Conservation (phyloP, 2,888 invertebrate species). For the Mimachlamys varia region DNA sequence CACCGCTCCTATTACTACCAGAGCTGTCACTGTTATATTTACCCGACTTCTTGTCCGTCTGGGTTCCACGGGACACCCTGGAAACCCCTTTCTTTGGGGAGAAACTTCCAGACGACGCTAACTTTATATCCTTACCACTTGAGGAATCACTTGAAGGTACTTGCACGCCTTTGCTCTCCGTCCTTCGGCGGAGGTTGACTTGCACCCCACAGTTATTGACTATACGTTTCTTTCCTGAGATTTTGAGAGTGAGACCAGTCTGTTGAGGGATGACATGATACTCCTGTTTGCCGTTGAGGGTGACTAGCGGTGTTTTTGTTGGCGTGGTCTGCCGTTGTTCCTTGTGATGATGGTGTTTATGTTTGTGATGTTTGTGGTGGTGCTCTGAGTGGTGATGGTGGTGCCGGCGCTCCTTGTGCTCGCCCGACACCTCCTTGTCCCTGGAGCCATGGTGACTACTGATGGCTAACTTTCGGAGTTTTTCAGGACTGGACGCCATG, state of each 20-base stretch:
- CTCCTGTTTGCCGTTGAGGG: constrained; percentile 37
- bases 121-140: not conserved
- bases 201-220: constrained; percentile 73
- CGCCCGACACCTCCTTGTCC: not conserved
- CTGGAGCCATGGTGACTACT: not conserved
- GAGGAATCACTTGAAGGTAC: constrained; percentile 50
- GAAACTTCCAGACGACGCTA: not conserved
- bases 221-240: constrained; percentile 58
- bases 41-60: constrained; percentile 27
- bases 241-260: constrained; percentile 41
- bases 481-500: not conserved
- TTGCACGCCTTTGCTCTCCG: constrained; percentile 68
- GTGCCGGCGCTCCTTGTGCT: constrained; percentile 47
- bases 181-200: constrained; percentile 67
- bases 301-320: constrained; percentile 43
- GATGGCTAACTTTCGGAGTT: not conserved
- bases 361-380: constrained; percentile 58
- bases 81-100: constrained; percentile 2
- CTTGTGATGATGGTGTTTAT: constrained; percentile 47
- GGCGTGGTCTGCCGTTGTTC: constrained; percentile 37
- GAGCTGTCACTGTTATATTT: not conserved
- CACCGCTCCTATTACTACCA: not conserved
- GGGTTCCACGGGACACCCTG: not conserved
- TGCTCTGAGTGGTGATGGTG: constrained; percentile 60
- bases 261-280: constrained; percentile 32